Evolutionary conservation across 2,888 invertebrate species (phyloP).

Genomic region (Heliconius cydno): DNA sequence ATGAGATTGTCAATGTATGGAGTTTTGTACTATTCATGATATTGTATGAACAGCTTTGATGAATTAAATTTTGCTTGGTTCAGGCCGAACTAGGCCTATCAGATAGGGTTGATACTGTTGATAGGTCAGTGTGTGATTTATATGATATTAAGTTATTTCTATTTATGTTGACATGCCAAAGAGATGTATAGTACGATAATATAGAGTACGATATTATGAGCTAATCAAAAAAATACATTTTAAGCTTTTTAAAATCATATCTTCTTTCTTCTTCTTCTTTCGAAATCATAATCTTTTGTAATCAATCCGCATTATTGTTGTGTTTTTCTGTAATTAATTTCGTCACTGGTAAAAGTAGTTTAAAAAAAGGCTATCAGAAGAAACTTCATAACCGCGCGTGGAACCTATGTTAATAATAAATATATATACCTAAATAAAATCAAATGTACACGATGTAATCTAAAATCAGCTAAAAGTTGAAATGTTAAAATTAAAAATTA

Average conservation of each 20-base stretch:
- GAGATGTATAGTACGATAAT: not conserved
- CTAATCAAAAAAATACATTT: not conserved
- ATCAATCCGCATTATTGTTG: no score
- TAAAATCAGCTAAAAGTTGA: conserved; percentile 27
- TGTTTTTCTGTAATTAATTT: no score
- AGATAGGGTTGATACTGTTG: not conserved
- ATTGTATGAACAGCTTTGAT: conserved; percentile 5
- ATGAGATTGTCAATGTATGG: conserved; percentile 9
- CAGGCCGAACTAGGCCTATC: not conserved
- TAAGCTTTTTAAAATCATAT: no score
- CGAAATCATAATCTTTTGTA: no score
- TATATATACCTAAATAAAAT: no score
- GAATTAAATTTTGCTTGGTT: not conserved
- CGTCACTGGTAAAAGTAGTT: no score
- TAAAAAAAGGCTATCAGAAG: no score
- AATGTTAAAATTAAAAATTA: conserved; percentile 23
- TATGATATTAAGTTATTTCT: not conserved
- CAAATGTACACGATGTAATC: no score
- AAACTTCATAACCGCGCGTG: no score
- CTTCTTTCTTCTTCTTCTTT: no score
- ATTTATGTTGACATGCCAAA: not conserved
- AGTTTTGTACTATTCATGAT: conserved; percentile 1
- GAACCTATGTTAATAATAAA: no score
- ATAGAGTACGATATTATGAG: not conserved
- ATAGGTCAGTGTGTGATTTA: not conserved